Percentiles rank a stretch among this genome's conserved stretches.
Conservation (phyloP, 2,888 invertebrate genomes). For the Coelinius sp. region DNA sequence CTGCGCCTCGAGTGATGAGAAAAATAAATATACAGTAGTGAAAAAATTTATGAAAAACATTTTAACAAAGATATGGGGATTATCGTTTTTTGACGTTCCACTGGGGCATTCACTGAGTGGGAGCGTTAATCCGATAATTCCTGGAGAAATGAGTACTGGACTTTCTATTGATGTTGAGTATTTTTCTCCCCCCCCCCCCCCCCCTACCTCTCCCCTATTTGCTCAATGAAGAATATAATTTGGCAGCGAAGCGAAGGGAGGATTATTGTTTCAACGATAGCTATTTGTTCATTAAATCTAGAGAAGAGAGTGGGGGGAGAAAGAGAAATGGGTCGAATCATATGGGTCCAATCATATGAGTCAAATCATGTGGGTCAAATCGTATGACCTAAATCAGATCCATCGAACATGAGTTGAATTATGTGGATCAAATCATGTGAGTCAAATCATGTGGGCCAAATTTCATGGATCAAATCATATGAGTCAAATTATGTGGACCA, state of each 20-base stretch:
- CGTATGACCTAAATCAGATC: no score
- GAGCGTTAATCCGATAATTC: slow-evolving; percentile 46
- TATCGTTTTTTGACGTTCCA: slow-evolving; percentile 26
- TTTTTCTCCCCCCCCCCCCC: slow-evolving; percentile 26
- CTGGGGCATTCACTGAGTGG: slow-evolving; percentile 32
- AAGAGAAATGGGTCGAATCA: no score
- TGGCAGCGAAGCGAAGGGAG: slow-evolving; percentile 4
- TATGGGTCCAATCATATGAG: no score
- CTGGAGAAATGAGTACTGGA: slow-evolving; percentile 30
- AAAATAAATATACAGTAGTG: not conserved
- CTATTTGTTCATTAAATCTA: slow-evolving; percentile 10
- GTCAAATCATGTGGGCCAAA: no score
- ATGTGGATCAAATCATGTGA: no score
- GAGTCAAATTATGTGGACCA: no score
- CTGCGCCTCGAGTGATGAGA: slow-evolving; percentile 5
- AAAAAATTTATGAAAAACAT: slow-evolving; percentile 28
- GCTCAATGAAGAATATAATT: slow-evolving; percentile 29
- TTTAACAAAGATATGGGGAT: slow-evolving; percentile 14
- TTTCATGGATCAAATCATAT: no score
- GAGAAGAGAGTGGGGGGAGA: not conserved
- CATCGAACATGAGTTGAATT: no score
- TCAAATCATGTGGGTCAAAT: no score
- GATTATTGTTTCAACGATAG: slow-evolving; percentile 22
- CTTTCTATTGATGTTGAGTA: slow-evolving; percentile 31
- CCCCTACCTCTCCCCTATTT: not conserved